A percentile compares a stretch with the other conserved stretches of the same genome.
Conservation (phyloP, 2,797 vertebrate genomes). For the Sebastes nivosus region DNA sequence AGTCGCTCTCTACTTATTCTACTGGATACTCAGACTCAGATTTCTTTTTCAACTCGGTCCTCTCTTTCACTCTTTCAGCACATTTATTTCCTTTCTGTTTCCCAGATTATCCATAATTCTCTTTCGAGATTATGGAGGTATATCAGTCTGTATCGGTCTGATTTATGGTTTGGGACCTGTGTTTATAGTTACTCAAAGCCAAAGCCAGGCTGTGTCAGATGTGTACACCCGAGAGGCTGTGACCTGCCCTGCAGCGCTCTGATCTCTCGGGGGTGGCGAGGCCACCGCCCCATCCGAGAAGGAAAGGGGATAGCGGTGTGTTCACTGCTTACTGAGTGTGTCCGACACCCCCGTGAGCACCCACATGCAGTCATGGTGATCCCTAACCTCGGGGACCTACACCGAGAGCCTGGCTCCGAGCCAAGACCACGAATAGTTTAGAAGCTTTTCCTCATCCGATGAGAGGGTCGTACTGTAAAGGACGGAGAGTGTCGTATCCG, state of each 20-base stretch:
- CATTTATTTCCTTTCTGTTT: slow-evolving; percentile 1
- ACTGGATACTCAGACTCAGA: neutral
- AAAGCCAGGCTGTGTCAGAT: slow-evolving; percentile 42
- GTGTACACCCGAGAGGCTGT: slow-evolving; percentile 61
- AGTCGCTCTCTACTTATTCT: slow-evolving; percentile 25
- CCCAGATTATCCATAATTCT: neutral
- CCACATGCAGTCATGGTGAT: slow-evolving; percentile 28
- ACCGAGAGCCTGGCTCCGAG: slow-evolving; percentile 77
- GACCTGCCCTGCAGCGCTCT: slow-evolving; percentile 47
- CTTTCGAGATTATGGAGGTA: neutral
- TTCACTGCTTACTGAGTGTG: slow-evolving; percentile 40
- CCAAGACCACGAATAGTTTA: slow-evolving; percentile 50
- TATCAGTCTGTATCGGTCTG: slow-evolving; percentile 1
- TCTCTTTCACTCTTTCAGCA: slow-evolving; percentile 3
- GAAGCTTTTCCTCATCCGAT: no score
- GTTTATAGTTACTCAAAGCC: slow-evolving; percentile 63
- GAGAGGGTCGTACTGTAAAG: no score
- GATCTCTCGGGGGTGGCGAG: slow-evolving; percentile 42
- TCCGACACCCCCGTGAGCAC: slow-evolving; percentile 39
- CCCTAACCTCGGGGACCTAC: slow-evolving; percentile 13
- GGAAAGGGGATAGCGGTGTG: slow-evolving; percentile 60
- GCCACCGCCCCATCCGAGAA: slow-evolving; percentile 14
- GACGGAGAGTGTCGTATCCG: no score
- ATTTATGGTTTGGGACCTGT: slow-evolving; percentile 5
- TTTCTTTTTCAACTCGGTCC: slow-evolving; percentile 22